Conservation (phyloP, 2,113 vertebrate genomes). For the Passer montanus region DNA sequence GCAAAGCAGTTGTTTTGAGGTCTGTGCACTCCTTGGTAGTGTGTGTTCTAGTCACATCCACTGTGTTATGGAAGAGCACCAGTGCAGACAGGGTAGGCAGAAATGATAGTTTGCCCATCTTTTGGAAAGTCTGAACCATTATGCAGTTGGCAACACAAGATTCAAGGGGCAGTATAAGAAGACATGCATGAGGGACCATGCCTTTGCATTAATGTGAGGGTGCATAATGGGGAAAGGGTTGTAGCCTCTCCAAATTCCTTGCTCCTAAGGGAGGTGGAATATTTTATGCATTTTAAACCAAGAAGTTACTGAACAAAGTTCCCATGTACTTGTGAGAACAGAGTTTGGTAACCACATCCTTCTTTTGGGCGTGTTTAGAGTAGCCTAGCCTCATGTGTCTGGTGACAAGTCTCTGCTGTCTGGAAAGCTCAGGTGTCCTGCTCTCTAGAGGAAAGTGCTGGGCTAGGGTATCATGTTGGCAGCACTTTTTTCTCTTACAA, state of each 20-base stretch:
- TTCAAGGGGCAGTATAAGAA: background rate
- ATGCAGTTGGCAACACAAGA: background rate
- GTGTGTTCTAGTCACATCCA: background rate
- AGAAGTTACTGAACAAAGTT: background rate
- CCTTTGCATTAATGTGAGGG: background rate
- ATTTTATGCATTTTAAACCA: background rate
- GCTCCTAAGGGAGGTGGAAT: background rate
- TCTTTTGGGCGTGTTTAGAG: fast-evolving
- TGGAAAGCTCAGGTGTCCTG: background rate
- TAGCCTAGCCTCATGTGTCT: background rate
- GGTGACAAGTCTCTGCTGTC: background rate
- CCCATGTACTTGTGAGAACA: background rate
- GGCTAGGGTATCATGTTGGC: background rate
- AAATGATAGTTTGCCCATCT: background rate
- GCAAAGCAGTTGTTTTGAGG: background rate
- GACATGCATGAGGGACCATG: background rate
- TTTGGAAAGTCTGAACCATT: background rate
- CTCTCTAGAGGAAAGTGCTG: background rate
- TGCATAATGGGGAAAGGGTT: background rate
- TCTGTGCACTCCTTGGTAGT: background rate
- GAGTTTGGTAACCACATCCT: background rate
- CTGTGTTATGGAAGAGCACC: background rate
- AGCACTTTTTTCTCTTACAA: background rate
- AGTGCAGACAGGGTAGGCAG: background rate
- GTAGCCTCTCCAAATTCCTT: background rate